Conservation (phyloP, 2,797 vertebrate genomes). For the Psittacula derbiana region DNA sequence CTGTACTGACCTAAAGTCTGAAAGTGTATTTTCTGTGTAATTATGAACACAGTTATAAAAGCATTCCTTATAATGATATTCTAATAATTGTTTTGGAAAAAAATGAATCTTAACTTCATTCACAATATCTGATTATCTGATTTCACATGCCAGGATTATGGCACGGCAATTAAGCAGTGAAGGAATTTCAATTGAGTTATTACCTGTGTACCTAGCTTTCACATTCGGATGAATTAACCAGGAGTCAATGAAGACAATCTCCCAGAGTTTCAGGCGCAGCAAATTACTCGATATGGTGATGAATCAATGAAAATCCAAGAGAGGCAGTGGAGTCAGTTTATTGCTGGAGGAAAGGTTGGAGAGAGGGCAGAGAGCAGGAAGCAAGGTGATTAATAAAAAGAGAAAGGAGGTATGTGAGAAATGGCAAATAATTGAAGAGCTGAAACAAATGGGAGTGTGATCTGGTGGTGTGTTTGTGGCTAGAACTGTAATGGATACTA, state of each 20-base stretch:
- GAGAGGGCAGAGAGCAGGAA: background rate
- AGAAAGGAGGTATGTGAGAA: background rate
- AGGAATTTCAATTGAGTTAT: conserved; percentile 45
- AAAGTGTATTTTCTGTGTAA: background rate
- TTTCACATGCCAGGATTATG: conserved; percentile 2
- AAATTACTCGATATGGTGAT: background rate
- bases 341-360: background rate
- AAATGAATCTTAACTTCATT: background rate
- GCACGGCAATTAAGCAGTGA: conserved; percentile 8
- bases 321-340: background rate
- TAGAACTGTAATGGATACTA: background rate
- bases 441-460: background rate
- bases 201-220: conserved; percentile 28
- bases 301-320: conserved; percentile 15
- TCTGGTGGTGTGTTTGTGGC: background rate
- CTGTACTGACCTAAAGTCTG: background rate
- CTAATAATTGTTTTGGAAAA: background rate
- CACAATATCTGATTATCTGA: conserved; percentile 4
- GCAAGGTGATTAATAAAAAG: background rate
- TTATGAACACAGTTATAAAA: background rate
- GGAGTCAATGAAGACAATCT: conserved; percentile 36
- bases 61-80: background rate
- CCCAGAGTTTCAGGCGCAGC: background rate
- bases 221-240: conserved; percentile 26
- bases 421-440: background rate